Evolutionary conservation across 2,797 vertebrate genomes (phyloP).

Genomic region (Schizothorax lantsangensis): DNA sequence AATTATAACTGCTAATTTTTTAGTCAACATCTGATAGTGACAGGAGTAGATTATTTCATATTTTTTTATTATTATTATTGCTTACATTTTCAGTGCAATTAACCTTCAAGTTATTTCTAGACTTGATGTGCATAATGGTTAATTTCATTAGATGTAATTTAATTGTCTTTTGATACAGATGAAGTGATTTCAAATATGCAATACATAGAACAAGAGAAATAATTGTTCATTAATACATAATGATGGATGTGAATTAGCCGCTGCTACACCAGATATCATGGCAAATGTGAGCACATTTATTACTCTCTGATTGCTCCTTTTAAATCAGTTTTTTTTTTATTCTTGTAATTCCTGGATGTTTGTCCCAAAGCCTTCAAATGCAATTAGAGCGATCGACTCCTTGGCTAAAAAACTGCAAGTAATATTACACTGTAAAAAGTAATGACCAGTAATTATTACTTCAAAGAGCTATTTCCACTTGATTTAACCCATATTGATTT

Average conservation of each 20-base stretch:
- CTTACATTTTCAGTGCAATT: background rate
- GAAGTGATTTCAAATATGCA: background rate
- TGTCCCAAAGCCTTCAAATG: background rate
- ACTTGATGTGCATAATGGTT: background rate
- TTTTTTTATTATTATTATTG: background rate
- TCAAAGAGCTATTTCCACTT: no score
- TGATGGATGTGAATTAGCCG: background rate
- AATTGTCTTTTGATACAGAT: background rate
- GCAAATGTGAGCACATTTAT: background rate
- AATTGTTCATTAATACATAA: background rate
- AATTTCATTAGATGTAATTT: conserved; percentile 5
- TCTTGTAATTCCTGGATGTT: background rate
- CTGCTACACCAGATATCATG: background rate
- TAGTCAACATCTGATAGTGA: background rate
- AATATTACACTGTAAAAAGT: background rate
- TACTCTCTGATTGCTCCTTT: background rate
- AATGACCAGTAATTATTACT: background rate
- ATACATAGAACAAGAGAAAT: background rate
- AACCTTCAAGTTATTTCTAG: background rate
- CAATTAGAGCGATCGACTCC: background rate
- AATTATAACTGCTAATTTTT: background rate
- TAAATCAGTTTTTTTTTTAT: background rate
- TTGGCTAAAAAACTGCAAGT: background rate
- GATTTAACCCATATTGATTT: no score
- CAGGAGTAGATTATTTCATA: background rate